A percentile compares a stretch with the other conserved stretches of the same genome.
These are phyloP conservation scores for Sycophila sp. DNA, from an alignment of 1,140 invertebrate genomes.

Conservation along the genomic window DNA sequence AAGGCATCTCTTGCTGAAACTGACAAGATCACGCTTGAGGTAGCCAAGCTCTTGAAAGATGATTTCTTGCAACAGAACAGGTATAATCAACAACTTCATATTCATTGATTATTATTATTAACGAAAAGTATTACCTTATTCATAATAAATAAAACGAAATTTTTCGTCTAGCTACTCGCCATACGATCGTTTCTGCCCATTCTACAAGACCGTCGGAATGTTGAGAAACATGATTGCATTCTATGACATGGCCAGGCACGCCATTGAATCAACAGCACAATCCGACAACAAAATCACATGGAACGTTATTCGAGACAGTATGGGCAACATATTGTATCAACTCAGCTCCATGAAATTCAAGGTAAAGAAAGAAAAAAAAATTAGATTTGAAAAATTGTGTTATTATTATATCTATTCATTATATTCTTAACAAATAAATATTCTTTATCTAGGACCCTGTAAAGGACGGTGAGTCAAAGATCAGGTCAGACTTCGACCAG, in stretches of 20 bases:
- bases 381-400: too few species aligned
- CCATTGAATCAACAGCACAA: conserved; percentile 97
- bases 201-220: conserved; percentile 99
- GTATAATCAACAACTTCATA: conserved; percentile 57
- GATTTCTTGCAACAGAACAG: conserved; percentile 99
- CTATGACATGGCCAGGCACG: conserved; percentile 97
- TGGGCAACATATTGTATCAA: conserved; percentile 96
- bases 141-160: background rate
- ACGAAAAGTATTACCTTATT: too few species aligned
- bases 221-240: conserved; percentile 98
- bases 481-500: conserved; percentile 96
- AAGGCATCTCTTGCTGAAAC: conserved; percentile 98
- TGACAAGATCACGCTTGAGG: conserved; percentile 99
- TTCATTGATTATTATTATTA: background rate
- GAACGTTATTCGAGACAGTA: conserved; percentile 95
- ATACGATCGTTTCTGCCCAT: conserved; percentile 99
- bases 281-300: conserved; percentile 99
- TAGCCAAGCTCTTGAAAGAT: conserved; percentile 98
- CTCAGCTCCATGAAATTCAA: conserved; percentile 99
- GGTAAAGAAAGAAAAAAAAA: too few species aligned
- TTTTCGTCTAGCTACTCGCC: conserved; percentile 83
- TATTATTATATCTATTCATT: too few species aligned
- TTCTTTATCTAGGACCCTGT: conserved; percentile 87
- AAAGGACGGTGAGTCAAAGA: conserved; percentile 97
- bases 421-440: too few species aligned